Evolutionary conservation across 2,888 invertebrate genomes (phyloP), one percentile per base, ranked within the genome.

Genomic region (Cremastinae sp.): DNA sequence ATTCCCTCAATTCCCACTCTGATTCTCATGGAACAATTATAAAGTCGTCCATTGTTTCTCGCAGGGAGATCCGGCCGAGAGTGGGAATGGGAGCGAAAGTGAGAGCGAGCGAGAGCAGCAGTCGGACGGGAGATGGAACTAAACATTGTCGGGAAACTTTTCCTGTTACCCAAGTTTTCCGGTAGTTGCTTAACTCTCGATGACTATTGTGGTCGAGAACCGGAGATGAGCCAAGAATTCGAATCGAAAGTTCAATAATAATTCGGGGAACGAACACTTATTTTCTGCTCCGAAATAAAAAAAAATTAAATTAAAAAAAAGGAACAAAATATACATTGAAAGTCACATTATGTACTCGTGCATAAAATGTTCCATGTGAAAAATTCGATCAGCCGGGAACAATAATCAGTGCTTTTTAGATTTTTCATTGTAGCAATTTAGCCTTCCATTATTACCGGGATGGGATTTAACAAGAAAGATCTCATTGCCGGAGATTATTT

Each of bases 1-100:
- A 76, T 76, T 62, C 34, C 12, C 43, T 66, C 61, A 14, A 51
- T 68, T 72, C 62, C 54, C 38, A 53, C 43, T 43, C 34, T 58
- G 56, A n/a, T 75, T 78, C 72, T 58, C 71, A 66, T 53, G 43
- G 61, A 68, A 71, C 71, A 75, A 75, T 75, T 75, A 72, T 72
- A 75, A 75, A 75, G 56, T 66, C 72, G 68, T 62, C 72, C 56
- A 75, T 72, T 75, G 58, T 75, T 72, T 58, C 72, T n/a, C 56
- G 7, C 10, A 20, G 9, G 20, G 18, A 43, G 56, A 22, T 10
- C 38, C n/a, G 10, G 41, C 16, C 14, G n/a, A 9, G 38, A 20
- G 43, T 5, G 28, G 41, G 16, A 14, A 12, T 51, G 43, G 10
- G 18, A 7, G 59, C 43, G 36, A 38, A 12, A 20, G 38, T 36